phyloP scores from a whole-genome alignment of 2,888 invertebrate genomes.

The Geotrupes spiniger region DNA sequence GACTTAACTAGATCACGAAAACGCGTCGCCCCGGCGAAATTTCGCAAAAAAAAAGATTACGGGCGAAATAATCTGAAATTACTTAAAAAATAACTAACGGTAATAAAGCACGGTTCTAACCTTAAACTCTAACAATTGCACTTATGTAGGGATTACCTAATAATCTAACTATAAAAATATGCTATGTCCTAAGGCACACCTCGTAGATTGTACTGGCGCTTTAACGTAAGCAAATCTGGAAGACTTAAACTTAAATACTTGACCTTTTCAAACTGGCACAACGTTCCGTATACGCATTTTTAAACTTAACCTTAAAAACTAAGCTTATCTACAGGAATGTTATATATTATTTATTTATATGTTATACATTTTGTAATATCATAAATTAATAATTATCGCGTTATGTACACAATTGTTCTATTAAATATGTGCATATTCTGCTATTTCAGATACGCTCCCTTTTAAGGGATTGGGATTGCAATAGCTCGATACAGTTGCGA shows the following conservation, averaged over 20 bases:
- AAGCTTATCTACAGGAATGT: conserved; percentile 5
- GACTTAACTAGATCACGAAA: too few relatives aligned
- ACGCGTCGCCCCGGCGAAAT: conserved; percentile 3
- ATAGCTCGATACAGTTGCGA: background rate
- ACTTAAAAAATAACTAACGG: too few relatives aligned
- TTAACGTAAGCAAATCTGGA: background rate
- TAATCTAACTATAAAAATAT: conserved; percentile 1
- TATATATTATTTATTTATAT: conserved; percentile 3
- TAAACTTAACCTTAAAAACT: conserved; percentile 1
- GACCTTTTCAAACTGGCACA: conserved; percentile 30
- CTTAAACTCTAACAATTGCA: conserved; percentile 17
- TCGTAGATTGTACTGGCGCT: background rate
- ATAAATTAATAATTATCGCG: conserved; percentile 6
- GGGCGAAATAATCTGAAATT: background rate
- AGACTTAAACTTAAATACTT: conserved; percentile 19
- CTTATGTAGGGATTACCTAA: conserved; percentile 15
- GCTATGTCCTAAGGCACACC: background rate
- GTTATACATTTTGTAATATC: conserved; percentile 1
- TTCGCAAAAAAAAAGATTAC: background rate
- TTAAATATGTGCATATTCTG: conserved; percentile 9
- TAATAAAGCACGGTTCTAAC: conserved; percentile 1
- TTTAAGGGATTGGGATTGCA: too few relatives aligned
- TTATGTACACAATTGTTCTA: conserved; percentile 20
- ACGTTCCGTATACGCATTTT: conserved; percentile 23
- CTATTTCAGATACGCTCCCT: background rate